A percentile compares a stretch with the other conserved stretches of the same genome.
Conservation (phyloP, 2,113 vertebrate species). For the Aegotheles bennettii region DNA sequence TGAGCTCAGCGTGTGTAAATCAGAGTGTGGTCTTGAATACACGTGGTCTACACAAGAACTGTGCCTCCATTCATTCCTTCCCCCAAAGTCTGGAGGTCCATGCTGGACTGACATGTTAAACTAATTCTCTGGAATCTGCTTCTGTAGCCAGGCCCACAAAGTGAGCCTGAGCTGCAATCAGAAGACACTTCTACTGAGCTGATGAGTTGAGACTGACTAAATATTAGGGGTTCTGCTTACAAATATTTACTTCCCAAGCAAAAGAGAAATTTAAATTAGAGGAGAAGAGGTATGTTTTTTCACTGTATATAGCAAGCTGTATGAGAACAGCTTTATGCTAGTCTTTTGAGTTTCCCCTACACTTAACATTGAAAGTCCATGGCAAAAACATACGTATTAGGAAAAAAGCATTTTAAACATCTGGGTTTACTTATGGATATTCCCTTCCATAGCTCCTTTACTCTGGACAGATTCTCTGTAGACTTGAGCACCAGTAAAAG, state of each 20-base stretch:
- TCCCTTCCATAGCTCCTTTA: not conserved
- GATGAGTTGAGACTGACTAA: not conserved
- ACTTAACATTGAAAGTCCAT: not conserved
- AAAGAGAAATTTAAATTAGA: not conserved
- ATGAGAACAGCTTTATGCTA: not conserved
- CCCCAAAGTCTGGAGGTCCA: not conserved
- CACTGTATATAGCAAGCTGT: not conserved
- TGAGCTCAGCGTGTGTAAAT: not conserved
- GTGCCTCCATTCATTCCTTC: conserved; percentile 17
- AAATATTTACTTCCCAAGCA: not conserved
- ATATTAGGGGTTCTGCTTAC: not conserved
- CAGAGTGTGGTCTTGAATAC: not conserved
- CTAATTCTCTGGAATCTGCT: conserved; percentile 50
- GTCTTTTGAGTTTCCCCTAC: not conserved
- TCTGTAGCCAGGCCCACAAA: not conserved
- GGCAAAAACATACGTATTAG: not conserved
- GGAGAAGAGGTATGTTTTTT: not conserved
- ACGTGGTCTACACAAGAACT: conserved; percentile 16
- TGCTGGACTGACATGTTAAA: conserved; percentile 14
- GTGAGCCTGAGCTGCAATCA: not conserved
- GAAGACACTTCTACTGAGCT: not conserved
- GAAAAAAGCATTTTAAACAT: not conserved
- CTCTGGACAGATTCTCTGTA: too few relatives aligned
- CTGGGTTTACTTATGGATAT: not conserved
- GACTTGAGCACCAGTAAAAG: not conserved